These are phyloP conservation scores for Phortica okadai DNA, from an alignment of 2,888 invertebrate genomes.

Conservation along the genomic window DNA sequence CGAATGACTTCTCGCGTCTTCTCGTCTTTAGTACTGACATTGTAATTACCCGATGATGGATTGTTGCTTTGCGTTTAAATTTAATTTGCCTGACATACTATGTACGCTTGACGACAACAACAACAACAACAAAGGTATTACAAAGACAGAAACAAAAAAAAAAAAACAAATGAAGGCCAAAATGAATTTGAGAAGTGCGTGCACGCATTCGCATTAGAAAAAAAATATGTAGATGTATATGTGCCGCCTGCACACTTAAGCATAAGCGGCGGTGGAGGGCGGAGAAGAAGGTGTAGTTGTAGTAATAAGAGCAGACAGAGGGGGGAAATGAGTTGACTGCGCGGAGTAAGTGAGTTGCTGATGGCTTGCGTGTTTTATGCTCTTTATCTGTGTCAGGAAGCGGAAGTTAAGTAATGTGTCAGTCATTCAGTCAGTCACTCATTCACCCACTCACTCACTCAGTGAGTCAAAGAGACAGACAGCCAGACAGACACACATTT, in stretches of 20 bases:
- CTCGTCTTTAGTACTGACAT: slow-evolving; percentile 62
- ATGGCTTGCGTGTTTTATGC: slow-evolving; percentile 14
- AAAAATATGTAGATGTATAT: neutral
- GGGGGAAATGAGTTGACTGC: neutral
- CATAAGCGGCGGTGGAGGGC: neutral
- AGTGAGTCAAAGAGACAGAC: slow-evolving; percentile 34
- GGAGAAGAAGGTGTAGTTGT: too few species aligned
- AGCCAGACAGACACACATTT: slow-evolving; percentile 47
- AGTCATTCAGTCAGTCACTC: slow-evolving; percentile 56
- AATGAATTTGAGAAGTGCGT: slow-evolving; percentile 67
- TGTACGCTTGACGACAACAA: slow-evolving; percentile 31
- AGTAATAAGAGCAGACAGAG: too few species aligned
- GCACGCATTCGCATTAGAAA: slow-evolving; percentile 49
- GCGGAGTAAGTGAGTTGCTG: slow-evolving; percentile 19
- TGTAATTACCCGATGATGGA: slow-evolving; percentile 70
- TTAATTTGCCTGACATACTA: slow-evolving; percentile 68
- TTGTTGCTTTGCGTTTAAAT: slow-evolving; percentile 70
- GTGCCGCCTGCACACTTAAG: neutral
- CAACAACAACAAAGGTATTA: neutral
- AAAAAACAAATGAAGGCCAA: slow-evolving; percentile 19
- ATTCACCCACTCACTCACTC: slow-evolving; percentile 37
- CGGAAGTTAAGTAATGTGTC: slow-evolving; percentile 70
- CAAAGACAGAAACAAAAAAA: neutral
- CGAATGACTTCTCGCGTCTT: slow-evolving; percentile 9
- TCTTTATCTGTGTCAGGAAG: slow-evolving; percentile 52